Evolutionary conservation across 37 sponge, comb jelly and placozoan genomes (phyloP).

Genomic region (Diacarnus erythraeanus): DNA sequence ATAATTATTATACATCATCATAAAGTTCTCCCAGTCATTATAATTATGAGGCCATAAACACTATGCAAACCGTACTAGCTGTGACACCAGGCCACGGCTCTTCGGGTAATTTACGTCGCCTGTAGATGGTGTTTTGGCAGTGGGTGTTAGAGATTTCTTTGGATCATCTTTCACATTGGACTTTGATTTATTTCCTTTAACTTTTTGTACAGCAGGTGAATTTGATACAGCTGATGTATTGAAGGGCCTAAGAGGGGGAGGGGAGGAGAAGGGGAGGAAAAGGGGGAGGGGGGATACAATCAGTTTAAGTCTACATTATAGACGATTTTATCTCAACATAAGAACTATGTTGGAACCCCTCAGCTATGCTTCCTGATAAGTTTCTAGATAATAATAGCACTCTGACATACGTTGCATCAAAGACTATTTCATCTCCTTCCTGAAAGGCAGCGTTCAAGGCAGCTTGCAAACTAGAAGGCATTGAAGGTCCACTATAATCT

Average conservation of each 20-base stretch:
- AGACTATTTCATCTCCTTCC: conserved; percentile 89
- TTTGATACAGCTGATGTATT: background rate
- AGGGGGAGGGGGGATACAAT: too few species aligned
- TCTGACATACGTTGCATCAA: conserved; percentile 82
- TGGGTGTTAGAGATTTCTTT: background rate
- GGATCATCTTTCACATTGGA: background rate
- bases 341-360: too few species aligned
- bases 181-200: background rate
- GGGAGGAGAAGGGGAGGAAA: too few species aligned
- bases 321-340: too few species aligned
- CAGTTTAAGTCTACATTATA: too few species aligned
- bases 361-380: background rate
- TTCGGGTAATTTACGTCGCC: conserved; percentile 30
- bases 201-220: background rate
- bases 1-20: too few species aligned
- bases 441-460: conserved; percentile 78
- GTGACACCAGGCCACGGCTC: conserved; percentile 63
- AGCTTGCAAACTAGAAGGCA: conserved; percentile 82
- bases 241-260: too few species aligned
- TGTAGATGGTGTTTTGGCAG: too few species aligned
- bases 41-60: too few species aligned
- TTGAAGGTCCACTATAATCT: conserved; percentile 88
- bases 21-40: too few species aligned
- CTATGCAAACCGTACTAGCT: conserved; percentile 50
- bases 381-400: too few species aligned